A percentile compares a stretch with the other conserved stretches of the same genome.
phyloP scores from a whole-genome alignment of 2,113 vertebrate genomes.

The Columba livia region DNA sequence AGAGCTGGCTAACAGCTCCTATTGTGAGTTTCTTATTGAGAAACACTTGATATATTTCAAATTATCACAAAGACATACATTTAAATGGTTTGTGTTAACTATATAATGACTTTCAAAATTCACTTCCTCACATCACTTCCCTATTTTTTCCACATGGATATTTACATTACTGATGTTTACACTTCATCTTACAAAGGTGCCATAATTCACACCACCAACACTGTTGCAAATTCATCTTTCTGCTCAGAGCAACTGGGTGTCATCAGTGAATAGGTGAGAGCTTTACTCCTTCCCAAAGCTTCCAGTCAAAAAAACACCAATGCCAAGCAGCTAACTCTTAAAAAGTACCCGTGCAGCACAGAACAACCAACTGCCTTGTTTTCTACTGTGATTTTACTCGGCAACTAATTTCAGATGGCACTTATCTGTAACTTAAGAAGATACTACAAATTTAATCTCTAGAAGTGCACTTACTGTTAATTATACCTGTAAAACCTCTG shows the following conservation, averaged over 20 bases:
- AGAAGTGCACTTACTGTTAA: neutral
- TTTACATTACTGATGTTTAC: neutral
- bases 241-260: neutral
- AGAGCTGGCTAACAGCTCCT: neutral
- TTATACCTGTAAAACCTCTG: neutral
- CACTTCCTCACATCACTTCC: neutral
- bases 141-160: neutral
- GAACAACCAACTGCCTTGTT: neutral
- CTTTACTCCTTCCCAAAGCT: neutral
- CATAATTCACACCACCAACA: neutral
- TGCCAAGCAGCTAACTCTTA: neutral
- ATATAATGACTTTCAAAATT: neutral
- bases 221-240: neutral
- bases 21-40: neutral
- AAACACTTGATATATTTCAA: neutral
- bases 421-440: neutral
- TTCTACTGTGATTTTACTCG: neutral
- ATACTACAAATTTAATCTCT: neutral
- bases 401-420: neutral
- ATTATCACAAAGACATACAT: neutral
- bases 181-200: neutral
- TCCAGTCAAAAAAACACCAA: neutral
- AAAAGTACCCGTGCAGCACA: neutral
- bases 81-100: neutral
- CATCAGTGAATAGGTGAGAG: neutral